Evolutionary conservation across 2,113 vertebrate genomes (phyloP), one percentile per base, ranked within the genome.

Genomic region (Chloropsis cyanopogon): DNA sequence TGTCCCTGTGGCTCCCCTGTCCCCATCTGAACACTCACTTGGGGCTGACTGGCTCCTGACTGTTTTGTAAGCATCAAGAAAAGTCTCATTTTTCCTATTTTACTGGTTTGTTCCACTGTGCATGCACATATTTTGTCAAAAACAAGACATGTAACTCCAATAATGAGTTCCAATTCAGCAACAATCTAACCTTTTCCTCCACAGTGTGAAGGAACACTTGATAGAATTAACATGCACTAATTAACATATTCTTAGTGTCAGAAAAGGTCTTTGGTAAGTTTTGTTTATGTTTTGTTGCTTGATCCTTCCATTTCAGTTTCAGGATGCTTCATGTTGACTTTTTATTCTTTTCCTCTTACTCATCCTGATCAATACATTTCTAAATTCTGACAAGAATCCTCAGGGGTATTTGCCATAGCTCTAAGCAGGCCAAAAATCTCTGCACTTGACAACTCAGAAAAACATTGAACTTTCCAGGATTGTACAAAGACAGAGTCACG

Each of bases 301-400:
- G 39, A 90, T 76, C 78, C 66, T 50, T 52, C 42, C 2, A 2
- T 91, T 94, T 90, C 53, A 47, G 13, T 72, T 90, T 82, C 75
- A 61, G 73, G 46, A 70, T 59, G 66, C 66, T 91, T 96, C 87
- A 91, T 0, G 1, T 47, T 90, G 84, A 73, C 78, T 91, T 97
- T 95, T 96, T 92, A 87, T 87, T 92, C 70, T 95, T 95, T 92
- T 72, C 28, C 29, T 95, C 63, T 92, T 89, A 70, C 46, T 78
- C 87, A 82, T 73, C 54, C 54, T 35, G 75, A 95, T 97, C 96
- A 80, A 96, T 96, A 95, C 6, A 80, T 85, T 85, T 93, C 91
- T 91, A 69, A 95, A 80, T 80, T 82, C 81, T 94, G 95, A 92
- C 93, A 92, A 49, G 91, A 95, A 91, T 76, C 63, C 90, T 64